Evolutionary conservation across 2,888 invertebrate species (phyloP).

Genomic region (Escarpia spicata): DNA sequence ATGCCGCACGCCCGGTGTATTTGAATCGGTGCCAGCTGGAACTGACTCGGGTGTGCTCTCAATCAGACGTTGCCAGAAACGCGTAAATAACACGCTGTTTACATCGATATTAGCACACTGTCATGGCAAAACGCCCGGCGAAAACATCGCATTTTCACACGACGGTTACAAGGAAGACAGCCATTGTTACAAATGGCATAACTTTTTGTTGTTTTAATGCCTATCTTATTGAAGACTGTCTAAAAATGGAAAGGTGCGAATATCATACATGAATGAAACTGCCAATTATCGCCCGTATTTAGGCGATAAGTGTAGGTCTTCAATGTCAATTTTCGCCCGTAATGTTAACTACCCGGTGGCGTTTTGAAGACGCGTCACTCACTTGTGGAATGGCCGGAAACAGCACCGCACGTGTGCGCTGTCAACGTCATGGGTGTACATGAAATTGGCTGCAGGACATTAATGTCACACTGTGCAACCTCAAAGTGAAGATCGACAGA

Average conservation of each 20-base stretch:
- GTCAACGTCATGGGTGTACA: background rate
- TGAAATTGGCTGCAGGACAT: background rate
- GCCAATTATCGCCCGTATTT: background rate
- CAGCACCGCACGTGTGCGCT: background rate
- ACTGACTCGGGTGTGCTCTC: background rate
- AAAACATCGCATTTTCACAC: background rate
- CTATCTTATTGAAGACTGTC: background rate
- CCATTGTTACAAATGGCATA: background rate
- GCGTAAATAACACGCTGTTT: background rate
- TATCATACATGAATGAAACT: background rate
- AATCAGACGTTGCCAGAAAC: background rate
- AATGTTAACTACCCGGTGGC: background rate
- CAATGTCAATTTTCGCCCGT: background rate
- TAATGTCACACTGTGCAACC: background rate
- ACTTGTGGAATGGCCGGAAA: background rate
- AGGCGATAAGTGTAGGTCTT: background rate
- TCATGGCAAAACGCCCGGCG: background rate
- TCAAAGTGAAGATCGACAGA: background rate
- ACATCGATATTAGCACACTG: background rate
- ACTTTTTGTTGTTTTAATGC: background rate
- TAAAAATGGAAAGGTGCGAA: background rate
- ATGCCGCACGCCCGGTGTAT: background rate
- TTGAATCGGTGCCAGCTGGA: background rate
- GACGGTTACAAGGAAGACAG: background rate
- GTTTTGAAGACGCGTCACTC: background rate